These are phyloP conservation scores for Mirza zaza DNA, from an alignment of 2,113 vertebrate species.

Conservation along the genomic window DNA sequence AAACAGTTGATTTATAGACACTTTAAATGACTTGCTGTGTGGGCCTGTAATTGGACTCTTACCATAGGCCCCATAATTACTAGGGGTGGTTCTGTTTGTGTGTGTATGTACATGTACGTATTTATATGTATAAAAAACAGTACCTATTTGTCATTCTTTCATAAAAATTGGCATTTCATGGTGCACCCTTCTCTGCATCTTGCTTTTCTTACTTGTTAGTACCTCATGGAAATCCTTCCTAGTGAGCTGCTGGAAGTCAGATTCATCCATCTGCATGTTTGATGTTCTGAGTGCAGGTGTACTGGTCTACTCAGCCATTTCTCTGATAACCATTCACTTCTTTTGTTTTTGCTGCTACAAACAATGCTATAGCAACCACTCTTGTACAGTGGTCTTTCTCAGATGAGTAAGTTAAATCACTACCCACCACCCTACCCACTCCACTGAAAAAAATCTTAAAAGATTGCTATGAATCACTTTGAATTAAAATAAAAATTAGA, in stretches of 20 bases:
- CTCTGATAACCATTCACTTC: background rate
- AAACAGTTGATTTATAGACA: background rate
- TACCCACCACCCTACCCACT: background rate
- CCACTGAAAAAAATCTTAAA: background rate
- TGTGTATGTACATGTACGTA: too few species aligned
- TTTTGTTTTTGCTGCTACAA: background rate
- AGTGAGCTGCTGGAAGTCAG: background rate
- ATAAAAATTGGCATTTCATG: background rate
- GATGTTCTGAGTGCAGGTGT: background rate
- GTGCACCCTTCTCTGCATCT: background rate
- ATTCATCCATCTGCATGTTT: background rate
- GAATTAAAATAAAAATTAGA: background rate
- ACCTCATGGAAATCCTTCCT: background rate
- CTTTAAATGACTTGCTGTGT: background rate
- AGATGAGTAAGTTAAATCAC: background rate
- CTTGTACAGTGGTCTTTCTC: background rate
- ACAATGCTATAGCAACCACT: rapidly evolving
- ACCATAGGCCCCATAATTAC: background rate
- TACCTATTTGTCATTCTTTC: background rate
- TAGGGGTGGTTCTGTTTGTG: background rate
- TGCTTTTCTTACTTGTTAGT: background rate
- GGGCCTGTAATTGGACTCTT: background rate
- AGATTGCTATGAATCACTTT: background rate
- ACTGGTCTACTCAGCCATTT: background rate
- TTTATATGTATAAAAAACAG: background rate